Evolutionary conservation across 2,888 invertebrate species (phyloP), one percentile per base, ranked within the genome.

Genomic region (Celastrina argiolus): DNA sequence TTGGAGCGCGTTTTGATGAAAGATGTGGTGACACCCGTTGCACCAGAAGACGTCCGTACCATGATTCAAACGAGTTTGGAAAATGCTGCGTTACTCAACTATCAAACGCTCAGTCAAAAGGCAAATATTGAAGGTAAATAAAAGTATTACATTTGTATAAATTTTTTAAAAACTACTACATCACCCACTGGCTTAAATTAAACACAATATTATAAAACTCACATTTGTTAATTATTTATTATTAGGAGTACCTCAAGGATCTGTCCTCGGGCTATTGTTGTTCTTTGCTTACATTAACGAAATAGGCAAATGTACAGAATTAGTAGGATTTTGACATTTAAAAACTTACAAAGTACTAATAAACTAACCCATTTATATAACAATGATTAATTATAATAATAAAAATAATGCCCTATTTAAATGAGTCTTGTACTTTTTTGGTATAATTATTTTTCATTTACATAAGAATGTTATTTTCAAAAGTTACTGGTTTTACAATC

Each of bases 1-100:
- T 87, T 99, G 70, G 99, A 99, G 91, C 93, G 99, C 77, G 99
- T 99, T 12, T 87, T 99, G 71, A 99, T 99, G 99, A 99, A 99
- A 85, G 99, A 99, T 84, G 97, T 98, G 71, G 98, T 97, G 58
- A 99, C 99, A 36, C 98, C 99, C 6, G 99, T 99, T 64, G 97
- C 98, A 68, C 95, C 97, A 74, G 94, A 99, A 85, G 99, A 99
- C 88, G 99, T 99, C 1, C 94, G 99, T 71, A 94, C 94, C 51
- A 97, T 99, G 94, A 99, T 99, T 73, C 97, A 98, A 84, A 98
- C 98, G 76, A 98, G 99, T 84, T 92, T 99, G 75, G 99, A 99
- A 92, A 98, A 97, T 71, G 99, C 99, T 14, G 99, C 99, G 2
- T 93, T 99, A 66, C 96, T 99, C 66, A 99, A 99, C 88, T 99